Conservation (phyloP, 2,113 vertebrate genomes). For the Trogon surrucura region DNA sequence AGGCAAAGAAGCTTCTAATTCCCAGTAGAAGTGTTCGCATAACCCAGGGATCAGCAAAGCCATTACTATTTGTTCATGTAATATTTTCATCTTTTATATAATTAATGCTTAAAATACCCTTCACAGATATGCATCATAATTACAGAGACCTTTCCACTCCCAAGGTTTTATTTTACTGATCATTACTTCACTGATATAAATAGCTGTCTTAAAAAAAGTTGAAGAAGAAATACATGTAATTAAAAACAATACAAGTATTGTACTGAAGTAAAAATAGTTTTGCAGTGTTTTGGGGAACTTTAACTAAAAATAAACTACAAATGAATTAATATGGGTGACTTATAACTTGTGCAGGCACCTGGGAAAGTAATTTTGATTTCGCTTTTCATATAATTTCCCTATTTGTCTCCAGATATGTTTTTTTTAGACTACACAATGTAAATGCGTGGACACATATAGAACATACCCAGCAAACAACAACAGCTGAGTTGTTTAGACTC, state of each 20-base stretch:
- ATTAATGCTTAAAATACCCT: background rate
- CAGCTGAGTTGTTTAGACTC: slow-evolving; percentile 12
- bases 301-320: slow-evolving; percentile 8
- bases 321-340: background rate
- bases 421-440: slow-evolving; percentile 1
- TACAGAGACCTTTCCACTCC: background rate
- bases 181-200: background rate
- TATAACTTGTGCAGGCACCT: background rate
- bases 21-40: background rate
- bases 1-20: slow-evolving; percentile 32
- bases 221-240: background rate
- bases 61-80: background rate
- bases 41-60: background rate
- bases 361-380: slow-evolving; percentile 15
- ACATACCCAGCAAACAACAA: slow-evolving; percentile 15
- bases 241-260: background rate
- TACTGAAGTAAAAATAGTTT: background rate
- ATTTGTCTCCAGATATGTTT: background rate
- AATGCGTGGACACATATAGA: background rate
- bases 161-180: background rate
- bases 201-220: background rate
- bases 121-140: background rate
- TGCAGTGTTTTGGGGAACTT: background rate
- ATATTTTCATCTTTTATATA: background rate
- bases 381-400: background rate